Evolutionary conservation across 30 jellyfish, hydroid and myxozoan species (phyloP).

Genomic region (Pseudorhiza aurosa): DNA sequence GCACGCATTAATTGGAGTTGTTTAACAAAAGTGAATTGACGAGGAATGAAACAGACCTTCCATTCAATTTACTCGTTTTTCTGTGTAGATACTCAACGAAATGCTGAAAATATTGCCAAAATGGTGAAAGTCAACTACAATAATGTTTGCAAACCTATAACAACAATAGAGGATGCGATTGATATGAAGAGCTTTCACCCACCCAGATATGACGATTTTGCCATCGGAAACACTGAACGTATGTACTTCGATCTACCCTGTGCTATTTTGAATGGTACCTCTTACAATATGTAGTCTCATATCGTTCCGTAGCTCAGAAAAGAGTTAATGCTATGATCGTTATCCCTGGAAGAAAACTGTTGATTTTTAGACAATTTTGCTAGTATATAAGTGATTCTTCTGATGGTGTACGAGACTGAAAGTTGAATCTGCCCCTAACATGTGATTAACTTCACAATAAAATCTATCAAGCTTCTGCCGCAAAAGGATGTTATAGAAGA

Average conservation of each 20-base stretch:
- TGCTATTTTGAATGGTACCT: too few relatives aligned
- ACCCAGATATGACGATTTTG: neutral
- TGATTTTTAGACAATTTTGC: too few relatives aligned
- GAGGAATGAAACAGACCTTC: neutral
- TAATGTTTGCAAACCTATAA: conserved; percentile 30
- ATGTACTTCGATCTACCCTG: neutral
- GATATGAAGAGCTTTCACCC: conserved; percentile 22
- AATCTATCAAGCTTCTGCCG: too few relatives aligned
- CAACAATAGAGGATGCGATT: conserved; percentile 50
- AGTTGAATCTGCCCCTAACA: too few relatives aligned
- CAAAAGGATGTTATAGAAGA: too few relatives aligned
- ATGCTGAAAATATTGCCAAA: conserved; percentile 44
- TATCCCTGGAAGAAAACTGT: too few relatives aligned
- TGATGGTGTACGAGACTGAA: too few relatives aligned
- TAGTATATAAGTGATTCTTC: too few relatives aligned
- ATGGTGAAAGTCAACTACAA: conserved; percentile 10
- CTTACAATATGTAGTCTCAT: too few relatives aligned
- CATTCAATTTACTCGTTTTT: neutral
- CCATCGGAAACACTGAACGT: conserved; percentile 61
- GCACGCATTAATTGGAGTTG: neutral
- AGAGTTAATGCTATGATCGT: too few relatives aligned
- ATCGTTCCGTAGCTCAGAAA: too few relatives aligned
- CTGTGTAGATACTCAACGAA: conserved; percentile 27
- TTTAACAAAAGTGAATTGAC: neutral
- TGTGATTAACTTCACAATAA: too few relatives aligned